These are phyloP conservation scores for Acleris sparsana DNA, from an alignment of 2,888 invertebrate species.

Conservation along the genomic window DNA sequence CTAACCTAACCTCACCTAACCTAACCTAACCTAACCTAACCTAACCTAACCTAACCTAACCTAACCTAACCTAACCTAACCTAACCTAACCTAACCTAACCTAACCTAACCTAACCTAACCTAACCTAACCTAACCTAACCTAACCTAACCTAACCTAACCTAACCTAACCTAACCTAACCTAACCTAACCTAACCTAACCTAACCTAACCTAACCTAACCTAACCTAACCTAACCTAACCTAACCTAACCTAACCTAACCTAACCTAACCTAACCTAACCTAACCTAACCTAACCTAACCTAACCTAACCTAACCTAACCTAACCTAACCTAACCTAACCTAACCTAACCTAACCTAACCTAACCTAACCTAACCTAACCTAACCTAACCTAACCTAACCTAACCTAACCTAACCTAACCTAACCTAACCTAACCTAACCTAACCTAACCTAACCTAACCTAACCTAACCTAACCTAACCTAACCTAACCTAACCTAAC, in stretches of 20 bases:
- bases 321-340: conserved; percentile 40
- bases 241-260: conserved; percentile 43
- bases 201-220: conserved; percentile 45
- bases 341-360: conserved; percentile 41
- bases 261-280: conserved; percentile 44
- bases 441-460: conserved; percentile 41
- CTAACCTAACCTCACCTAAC: too few species aligned
- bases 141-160: conserved; percentile 42
- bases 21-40: too few species aligned
- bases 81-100: too few species aligned
- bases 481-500: conserved; percentile 41
- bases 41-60: too few species aligned
- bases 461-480: conserved; percentile 41
- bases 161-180: conserved; percentile 43
- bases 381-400: conserved; percentile 40
- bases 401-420: conserved; percentile 40
- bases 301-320: conserved; percentile 40
- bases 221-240: conserved; percentile 42
- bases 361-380: conserved; percentile 40
- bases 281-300: conserved; percentile 46
- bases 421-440: conserved; percentile 41
- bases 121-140: too few species aligned
- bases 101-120: too few species aligned
- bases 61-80: too few species aligned
- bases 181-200: conserved; percentile 46